Evolutionary conservation across 2,888 invertebrate species (phyloP), one percentile per base, ranked within the genome.

Genomic region (Girardia tigrina): DNA sequence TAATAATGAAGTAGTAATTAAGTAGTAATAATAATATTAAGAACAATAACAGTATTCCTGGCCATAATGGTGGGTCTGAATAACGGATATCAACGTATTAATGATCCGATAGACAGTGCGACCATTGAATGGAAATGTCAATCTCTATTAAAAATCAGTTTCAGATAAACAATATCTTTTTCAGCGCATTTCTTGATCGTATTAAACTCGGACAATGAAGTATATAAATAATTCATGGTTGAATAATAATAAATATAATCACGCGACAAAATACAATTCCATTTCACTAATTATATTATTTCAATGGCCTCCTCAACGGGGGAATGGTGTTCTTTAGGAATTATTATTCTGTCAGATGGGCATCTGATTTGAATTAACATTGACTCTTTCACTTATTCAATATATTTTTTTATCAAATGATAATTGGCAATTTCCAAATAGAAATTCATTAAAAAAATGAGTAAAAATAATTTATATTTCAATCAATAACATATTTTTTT

Each of bases 141-240:
- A 56, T 56, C 56, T 16, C n/a, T n/a, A 56, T 56, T 56, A 56
- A 56, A 56, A 56, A 56, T 56, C 56, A 56, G 4, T 8, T 56
- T n/a, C 56, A 20, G 56, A 56, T 56, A 56, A 56, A 56, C 56
- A 56, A 56, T 56, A 56, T 56, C 56, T 56, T 56, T 56, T 56
- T 56, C 4, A 36, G 56, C 56, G 56, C 56, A 56, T 56, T 56
- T 56, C 56, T 56, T 56, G 56, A 56, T 56, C 56, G 8, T 6
- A 56, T 20, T 20, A 56, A 36, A 56, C 4, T 23, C 23, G n/a
- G 23, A 56, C 56, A 56, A 56, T 56, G 23, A 56, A n/a, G 56
- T n/a, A 56, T 56, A 56, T 56, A 12, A 56, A 56, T 56, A 56
- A n/a, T 56, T 56, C 56, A 56, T 56, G 56, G 56, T 56, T 56